Evolutionary conservation across 2,888 invertebrate species (phyloP).

Genomic region (Dascillus cervinus): DNA sequence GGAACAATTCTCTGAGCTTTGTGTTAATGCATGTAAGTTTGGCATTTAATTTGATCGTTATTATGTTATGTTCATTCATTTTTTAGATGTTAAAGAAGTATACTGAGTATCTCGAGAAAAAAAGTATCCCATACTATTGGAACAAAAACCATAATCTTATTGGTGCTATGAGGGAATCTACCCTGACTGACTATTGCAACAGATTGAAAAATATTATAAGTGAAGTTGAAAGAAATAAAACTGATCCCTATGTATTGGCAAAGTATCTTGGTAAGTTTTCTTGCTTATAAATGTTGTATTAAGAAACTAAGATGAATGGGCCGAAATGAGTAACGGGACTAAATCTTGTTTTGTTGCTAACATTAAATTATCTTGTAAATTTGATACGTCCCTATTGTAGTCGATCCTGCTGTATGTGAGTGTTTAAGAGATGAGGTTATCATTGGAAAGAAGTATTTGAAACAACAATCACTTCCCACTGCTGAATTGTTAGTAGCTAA

Average conservation of each 20-base stretch:
- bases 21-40: conserved; percentile 3
- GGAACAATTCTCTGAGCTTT: background rate
- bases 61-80: background rate
- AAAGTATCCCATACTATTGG: conserved; percentile 38
- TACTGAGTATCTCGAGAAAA: conserved; percentile 17
- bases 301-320: too few relatives aligned
- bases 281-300: too few relatives aligned
- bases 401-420: too few relatives aligned
- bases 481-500: too few relatives aligned
- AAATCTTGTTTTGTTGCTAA: too few relatives aligned
- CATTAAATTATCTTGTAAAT: too few relatives aligned
- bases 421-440: too few relatives aligned
- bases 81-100: conserved; percentile 39
- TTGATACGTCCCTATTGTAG: too few relatives aligned
- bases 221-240: conserved; percentile 30
- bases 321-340: too few relatives aligned
- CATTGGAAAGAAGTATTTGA: too few relatives aligned
- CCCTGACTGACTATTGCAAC: conserved; percentile 35
- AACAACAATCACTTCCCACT: too few relatives aligned
- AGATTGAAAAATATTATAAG: conserved; percentile 40
- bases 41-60: background rate
- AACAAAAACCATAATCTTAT: conserved; percentile 33
- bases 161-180: conserved; percentile 30
- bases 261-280: conserved; percentile 30
- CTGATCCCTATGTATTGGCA: conserved; percentile 27